Evolutionary conservation across 2,113 vertebrate species (phyloP).

Genomic region (Passer domesticus): DNA sequence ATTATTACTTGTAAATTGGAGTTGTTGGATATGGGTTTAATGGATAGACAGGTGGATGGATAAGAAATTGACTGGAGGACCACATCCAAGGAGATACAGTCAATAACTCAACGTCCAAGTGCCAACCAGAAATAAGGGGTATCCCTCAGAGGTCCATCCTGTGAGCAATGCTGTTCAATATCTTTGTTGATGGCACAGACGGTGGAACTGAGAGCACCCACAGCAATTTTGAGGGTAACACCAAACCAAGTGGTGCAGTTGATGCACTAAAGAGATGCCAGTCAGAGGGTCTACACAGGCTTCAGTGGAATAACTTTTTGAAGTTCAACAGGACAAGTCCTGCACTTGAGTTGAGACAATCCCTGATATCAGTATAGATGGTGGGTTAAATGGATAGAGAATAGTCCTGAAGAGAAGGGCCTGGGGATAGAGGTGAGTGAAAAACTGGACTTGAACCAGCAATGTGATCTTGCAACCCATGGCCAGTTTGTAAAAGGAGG

Average conservation of each 20-base stretch:
- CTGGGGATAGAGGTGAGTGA: background rate
- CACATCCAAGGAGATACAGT: background rate
- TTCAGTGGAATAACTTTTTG: background rate
- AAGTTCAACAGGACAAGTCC: background rate
- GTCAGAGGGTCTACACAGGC: background rate
- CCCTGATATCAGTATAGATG: background rate
- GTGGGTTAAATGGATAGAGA: background rate
- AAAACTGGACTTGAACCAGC: background rate
- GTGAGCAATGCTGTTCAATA: background rate
- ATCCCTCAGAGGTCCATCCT: background rate
- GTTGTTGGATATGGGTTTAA: background rate
- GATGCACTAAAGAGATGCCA: background rate
- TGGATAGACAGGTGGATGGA: background rate
- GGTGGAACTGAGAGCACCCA: background rate
- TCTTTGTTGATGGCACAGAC: background rate
- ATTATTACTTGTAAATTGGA: background rate
- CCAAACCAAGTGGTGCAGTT: background rate
- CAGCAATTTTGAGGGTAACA: background rate
- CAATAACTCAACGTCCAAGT: background rate
- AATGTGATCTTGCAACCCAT: fast-evolving
- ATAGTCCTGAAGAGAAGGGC: background rate
- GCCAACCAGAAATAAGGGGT: background rate
- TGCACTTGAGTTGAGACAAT: background rate
- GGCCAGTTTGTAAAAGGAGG: background rate
- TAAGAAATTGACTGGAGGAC: background rate